Evolutionary conservation across 2,888 invertebrate genomes (phyloP), one percentile per base, ranked within the genome.

Genomic region (Dryobota labecula): DNA sequence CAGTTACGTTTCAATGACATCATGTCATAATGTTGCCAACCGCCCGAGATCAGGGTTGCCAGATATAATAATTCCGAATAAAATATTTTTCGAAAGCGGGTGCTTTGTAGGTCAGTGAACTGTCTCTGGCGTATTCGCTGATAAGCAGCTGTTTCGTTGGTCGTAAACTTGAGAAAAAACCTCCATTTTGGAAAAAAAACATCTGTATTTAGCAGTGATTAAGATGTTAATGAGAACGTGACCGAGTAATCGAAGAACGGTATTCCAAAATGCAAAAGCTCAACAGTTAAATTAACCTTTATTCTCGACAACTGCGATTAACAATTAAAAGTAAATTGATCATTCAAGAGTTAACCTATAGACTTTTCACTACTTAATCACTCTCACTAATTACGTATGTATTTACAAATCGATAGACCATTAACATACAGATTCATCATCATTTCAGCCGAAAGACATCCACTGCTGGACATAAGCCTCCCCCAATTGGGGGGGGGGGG

Each of bases 1-100:
- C 76, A 71, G 77, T 85, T 81, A 77, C 75, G 72, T 78, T 79
- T 86, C 77, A 86, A 84, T 82, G 84, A 78, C 76, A 80, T 72
- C 68, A 67, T 84, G 83, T 84, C 84, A 83, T 78, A 85, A 85
- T 83, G 83, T 82, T 72, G 78, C 71, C 78, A 77, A 60, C 70
- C 60, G 20, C 58, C 73, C 30, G 61, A 68, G 74, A 79, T 82
- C 79, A 82, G 83, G 81, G 81, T 73, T 82, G 79, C 68, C 76
- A 70, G 83, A 82, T 78, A 75, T 67, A 82, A 73, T 73, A 67
- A 73, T 38, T 73, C 53, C 47, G 64, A 74, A 80, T 67, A 61
- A 70, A 58, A 78, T 70, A 56, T 70, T 58, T 69, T 74, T 68
- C 70, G 80, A 70, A 82, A 82, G 67, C 63, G 33, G 43, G 30